A percentile compares a stretch with the other conserved stretches of the same genome.
Conservation (phyloP, 2,113 vertebrate species). For the Crotalus horridus region DNA sequence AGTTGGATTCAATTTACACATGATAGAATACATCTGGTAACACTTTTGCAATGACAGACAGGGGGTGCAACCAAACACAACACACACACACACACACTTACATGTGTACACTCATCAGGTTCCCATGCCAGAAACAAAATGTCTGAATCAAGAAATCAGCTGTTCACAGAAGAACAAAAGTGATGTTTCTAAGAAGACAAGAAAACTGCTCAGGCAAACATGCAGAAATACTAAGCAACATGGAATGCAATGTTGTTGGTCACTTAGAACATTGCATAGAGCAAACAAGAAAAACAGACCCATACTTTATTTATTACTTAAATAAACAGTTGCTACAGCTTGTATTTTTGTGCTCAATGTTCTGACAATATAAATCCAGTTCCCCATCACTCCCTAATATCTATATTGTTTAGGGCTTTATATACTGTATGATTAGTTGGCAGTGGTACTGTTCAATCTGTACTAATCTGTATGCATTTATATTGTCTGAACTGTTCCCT, state of each 20-base stretch:
- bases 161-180: constrained; percentile 34
- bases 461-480: constrained; percentile 75
- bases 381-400: constrained; percentile 68
- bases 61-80: not conserved
- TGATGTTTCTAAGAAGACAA: constrained; percentile 20
- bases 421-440: constrained; percentile 67
- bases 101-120: not conserved
- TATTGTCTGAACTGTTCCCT: constrained; percentile 71
- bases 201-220: constrained; percentile 52
- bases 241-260: constrained; percentile 57
- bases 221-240: constrained; percentile 52
- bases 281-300: constrained; percentile 30
- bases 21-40: constrained; percentile 19
- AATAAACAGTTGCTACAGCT: constrained; percentile 53
- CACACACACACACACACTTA: not conserved
- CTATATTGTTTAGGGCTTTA: constrained; percentile 70
- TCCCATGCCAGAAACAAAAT: constrained; percentile 22
- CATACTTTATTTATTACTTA: constrained; percentile 66
- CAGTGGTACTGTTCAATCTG: constrained; percentile 70
- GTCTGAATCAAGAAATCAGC: constrained; percentile 1
- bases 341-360: constrained; percentile 62
- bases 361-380: constrained; percentile 63
- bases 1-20: not conserved
- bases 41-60: constrained; percentile 14
- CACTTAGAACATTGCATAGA: constrained; percentile 61